Percentiles rank a stretch among this genome's conserved stretches.
These are phyloP conservation scores for Sterrhoptilus dennistouni DNA, from an alignment of 2,113 vertebrate genomes.

Conservation along the genomic window DNA sequence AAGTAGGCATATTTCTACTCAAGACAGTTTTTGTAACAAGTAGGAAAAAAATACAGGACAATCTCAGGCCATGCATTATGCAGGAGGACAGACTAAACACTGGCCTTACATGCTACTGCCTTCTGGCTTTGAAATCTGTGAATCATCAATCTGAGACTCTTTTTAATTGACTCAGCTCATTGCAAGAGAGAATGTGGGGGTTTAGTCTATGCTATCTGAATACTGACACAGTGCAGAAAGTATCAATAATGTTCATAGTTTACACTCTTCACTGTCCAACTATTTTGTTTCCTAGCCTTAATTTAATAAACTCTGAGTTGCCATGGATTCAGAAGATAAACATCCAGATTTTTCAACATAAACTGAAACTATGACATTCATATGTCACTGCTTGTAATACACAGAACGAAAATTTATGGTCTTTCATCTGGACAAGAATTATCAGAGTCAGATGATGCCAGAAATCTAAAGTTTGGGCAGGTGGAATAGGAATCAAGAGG, in stretches of 20 bases:
- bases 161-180: background rate
- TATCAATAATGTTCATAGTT: background rate
- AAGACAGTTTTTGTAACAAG: background rate
- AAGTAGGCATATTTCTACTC: background rate
- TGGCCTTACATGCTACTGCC: background rate
- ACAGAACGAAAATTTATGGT: background rate
- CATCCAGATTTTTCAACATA: background rate
- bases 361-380: background rate
- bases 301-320: background rate
- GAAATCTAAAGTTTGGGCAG: background rate
- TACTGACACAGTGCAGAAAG: background rate
- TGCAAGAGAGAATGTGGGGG: background rate
- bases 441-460: background rate
- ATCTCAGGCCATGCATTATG: background rate
- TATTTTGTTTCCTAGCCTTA: background rate
- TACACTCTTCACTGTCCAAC: background rate
- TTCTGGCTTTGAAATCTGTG: background rate
- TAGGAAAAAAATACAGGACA: fast-evolving
- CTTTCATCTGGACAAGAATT: background rate
- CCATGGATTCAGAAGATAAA: background rate
- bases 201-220: background rate
- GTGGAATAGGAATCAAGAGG: background rate
- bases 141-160: background rate
- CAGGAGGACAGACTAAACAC: background rate
- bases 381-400: background rate